Percentiles rank a stretch among this genome's conserved stretches.
Conservation (phyloP, 2,113 vertebrate species). For the Paramormyrops kingsleyae region DNA sequence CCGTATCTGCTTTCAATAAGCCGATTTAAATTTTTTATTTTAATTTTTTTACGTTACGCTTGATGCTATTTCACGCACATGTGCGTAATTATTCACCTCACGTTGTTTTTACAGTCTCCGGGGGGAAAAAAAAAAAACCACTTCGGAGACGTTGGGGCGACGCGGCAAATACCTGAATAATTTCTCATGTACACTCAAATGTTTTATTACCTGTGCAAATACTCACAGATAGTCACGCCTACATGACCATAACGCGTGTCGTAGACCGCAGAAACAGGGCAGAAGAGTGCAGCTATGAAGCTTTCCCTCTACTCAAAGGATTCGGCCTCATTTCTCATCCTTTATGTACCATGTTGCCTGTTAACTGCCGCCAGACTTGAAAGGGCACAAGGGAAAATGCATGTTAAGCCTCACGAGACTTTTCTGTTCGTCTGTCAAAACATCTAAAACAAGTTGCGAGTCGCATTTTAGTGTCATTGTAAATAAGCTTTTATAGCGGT, state of each 20-base stretch:
- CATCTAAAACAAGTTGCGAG: not conserved
- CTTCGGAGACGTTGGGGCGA: not conserved
- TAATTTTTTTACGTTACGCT: not conserved
- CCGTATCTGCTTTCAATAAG: not conserved
- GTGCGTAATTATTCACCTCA: not conserved
- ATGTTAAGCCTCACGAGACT: not conserved
- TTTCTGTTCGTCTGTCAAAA: not conserved
- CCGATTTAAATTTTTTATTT: not conserved
- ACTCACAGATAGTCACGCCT: not conserved
- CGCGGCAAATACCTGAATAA: not conserved
- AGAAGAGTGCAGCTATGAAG: not conserved
- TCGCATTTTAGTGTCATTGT: not conserved
- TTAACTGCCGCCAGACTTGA: not conserved
- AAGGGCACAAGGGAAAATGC: not conserved
- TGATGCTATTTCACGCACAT: not conserved
- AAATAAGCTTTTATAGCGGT: not conserved
- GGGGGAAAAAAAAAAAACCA: not conserved
- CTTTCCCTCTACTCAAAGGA: not conserved
- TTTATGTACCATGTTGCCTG: not conserved
- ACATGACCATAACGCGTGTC: not conserved
- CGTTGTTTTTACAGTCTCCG: not conserved
- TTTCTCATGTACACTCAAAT: not conserved
- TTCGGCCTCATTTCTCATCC: not conserved
- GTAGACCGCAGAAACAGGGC: not conserved
- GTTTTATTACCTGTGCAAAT: constrained; percentile 2